These are phyloP conservation scores for Oophaga pumilio DNA, from an alignment of 2,113 vertebrate species.

Conservation along the genomic window DNA sequence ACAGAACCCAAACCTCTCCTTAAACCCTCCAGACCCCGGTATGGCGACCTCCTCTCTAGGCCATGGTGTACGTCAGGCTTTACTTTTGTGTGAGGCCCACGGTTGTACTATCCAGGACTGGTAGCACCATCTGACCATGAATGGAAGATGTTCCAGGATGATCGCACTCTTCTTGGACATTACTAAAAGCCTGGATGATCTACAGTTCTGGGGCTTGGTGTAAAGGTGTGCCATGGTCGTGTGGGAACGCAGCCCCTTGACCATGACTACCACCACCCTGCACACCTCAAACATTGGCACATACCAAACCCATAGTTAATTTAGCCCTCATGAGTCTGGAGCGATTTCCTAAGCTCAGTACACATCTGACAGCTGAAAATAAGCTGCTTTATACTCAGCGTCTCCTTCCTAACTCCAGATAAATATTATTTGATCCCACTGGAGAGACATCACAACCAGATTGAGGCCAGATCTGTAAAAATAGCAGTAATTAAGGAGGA, in stretches of 20 bases:
- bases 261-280: no score
- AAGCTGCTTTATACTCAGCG: background rate
- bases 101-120: no score
- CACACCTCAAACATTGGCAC: background rate
- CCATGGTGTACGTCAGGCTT: no score
- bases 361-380: constrained; percentile 21
- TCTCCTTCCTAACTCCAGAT: constrained; percentile 24
- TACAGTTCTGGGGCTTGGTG: background rate
- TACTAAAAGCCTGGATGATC: background rate
- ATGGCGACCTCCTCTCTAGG: no score
- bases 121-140: background rate
- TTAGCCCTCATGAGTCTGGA: background rate
- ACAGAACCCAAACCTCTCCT: no score
- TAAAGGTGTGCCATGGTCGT: no score
- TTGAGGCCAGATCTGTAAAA: background rate
- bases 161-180: background rate
- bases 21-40: no score
- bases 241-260: no score
- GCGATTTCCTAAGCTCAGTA: background rate
- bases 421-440: constrained; percentile 5
- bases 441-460: background rate
- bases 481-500: background rate
- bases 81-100: background rate
- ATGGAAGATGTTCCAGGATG: background rate
- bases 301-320: background rate